Evolutionary conservation across 1,140 invertebrate genomes (phyloP).

Genomic region (Drosophila willistoni): DNA sequence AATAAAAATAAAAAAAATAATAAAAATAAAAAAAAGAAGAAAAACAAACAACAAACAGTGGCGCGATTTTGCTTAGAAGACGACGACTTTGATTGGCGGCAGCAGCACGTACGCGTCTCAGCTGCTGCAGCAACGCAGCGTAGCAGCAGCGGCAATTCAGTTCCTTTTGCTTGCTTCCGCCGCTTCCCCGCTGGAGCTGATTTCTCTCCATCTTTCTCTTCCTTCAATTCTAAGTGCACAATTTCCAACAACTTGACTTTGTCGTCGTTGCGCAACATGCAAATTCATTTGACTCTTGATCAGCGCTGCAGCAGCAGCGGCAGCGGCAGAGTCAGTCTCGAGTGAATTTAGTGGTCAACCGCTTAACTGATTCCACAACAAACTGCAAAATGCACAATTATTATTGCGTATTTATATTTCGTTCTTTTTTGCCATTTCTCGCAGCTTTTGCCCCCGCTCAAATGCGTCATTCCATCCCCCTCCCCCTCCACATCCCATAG

Average conservation of each 20-base stretch:
- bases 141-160: background rate
- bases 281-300: slow-evolving; percentile 2
- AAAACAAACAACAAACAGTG: slow-evolving; percentile 43
- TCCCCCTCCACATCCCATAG: background rate
- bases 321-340: too few species aligned
- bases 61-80: slow-evolving; percentile 33
- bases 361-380: slow-evolving; percentile 43
- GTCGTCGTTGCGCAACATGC: slow-evolving; percentile 36
- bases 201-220: background rate
- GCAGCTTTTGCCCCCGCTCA: background rate
- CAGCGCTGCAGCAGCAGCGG: too few species aligned
- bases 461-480: background rate
- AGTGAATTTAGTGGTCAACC: background rate
- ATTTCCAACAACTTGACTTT: background rate
- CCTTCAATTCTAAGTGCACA: slow-evolving; percentile 3
- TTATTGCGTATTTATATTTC: slow-evolving; percentile 20
- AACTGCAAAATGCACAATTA: slow-evolving; percentile 30
- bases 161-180: background rate
- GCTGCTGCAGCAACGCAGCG: background rate
- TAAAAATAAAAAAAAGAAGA: slow-evolving; percentile 2
- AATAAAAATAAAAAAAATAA: slow-evolving; percentile 6
- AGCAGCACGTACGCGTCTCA: background rate
- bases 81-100: slow-evolving; percentile 37
- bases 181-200: background rate
- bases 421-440: background rate